A percentile compares a stretch with the other conserved stretches of the same genome.
Evolutionary conservation across 2,888 invertebrate genomes (phyloP).

Genomic region (Arge pagana): DNA sequence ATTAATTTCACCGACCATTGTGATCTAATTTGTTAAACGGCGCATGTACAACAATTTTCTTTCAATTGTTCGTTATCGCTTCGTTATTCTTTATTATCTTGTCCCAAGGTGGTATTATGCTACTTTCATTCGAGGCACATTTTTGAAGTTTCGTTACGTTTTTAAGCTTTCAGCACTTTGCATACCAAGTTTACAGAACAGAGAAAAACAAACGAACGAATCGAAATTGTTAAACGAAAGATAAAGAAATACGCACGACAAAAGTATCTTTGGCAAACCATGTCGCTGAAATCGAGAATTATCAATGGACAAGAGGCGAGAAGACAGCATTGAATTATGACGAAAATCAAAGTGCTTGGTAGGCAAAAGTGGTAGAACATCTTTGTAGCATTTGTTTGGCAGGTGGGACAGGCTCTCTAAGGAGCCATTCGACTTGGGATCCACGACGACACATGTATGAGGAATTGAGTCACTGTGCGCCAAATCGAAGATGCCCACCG

Average conservation of each 20-base stretch:
- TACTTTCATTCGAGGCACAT: constrained; percentile 8
- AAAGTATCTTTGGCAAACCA: constrained; percentile 8
- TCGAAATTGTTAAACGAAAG: too few species aligned
- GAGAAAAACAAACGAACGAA: too few species aligned
- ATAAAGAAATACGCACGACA: neutral
- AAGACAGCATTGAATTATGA: too few species aligned
- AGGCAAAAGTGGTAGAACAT: constrained; percentile 48
- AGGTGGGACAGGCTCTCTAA: constrained; percentile 61
- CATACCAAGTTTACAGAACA: constrained; percentile 20
- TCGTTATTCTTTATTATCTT: constrained; percentile 15
- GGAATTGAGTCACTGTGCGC: constrained; percentile 73
- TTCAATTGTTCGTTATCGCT: constrained; percentile 14
- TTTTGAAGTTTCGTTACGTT: constrained; percentile 15
- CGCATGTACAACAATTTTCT: constrained; percentile 22
- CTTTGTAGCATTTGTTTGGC: constrained; percentile 46
- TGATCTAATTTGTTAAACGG: constrained; percentile 28
- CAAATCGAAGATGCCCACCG: constrained; percentile 58
- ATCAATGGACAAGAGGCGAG: too few species aligned
- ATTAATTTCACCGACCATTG: constrained; percentile 30
- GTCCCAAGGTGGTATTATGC: constrained; percentile 17
- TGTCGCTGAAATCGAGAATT: too few species aligned
- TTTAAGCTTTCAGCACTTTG: constrained; percentile 21
- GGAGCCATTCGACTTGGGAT: constrained; percentile 83
- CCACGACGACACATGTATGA: constrained; percentile 88
- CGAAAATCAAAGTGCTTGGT: constrained; percentile 42